A percentile compares a stretch with the other conserved stretches of the same genome.
Evolutionary conservation across 2,888 invertebrate species (phyloP).

Genomic region (Microplitis manilae): DNA sequence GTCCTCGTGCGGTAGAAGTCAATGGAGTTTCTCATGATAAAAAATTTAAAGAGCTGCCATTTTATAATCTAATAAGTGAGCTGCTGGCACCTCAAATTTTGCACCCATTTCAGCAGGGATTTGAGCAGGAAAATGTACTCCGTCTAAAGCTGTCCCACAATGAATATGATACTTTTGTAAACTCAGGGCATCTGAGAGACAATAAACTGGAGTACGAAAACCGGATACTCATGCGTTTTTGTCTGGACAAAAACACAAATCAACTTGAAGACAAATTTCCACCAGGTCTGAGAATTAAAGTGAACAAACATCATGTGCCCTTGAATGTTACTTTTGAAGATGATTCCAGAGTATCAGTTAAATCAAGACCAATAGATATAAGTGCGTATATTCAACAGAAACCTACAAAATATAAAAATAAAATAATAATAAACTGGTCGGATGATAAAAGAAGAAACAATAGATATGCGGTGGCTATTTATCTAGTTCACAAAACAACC

Average conservation of each 20-base stretch:
- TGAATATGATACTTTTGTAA: conserved; percentile 92
- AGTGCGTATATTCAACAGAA: conserved; percentile 89
- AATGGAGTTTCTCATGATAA: not conserved
- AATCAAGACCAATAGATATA: conserved; percentile 96
- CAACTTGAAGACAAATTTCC: conserved; percentile 97
- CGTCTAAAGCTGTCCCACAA: conserved; percentile 94
- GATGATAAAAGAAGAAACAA: conserved; percentile 83
- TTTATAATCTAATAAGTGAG: conserved; percentile 91
- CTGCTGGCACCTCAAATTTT: conserved; percentile 92
- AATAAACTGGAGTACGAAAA: conserved; percentile 81
- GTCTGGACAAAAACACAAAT: conserved; percentile 89
- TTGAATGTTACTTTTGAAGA: conserved; percentile 81
- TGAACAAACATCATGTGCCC: conserved; percentile 91
- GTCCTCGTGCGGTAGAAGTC: not conserved
- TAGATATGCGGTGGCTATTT: conserved; percentile 86
- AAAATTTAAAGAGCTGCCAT: conserved; percentile 90
- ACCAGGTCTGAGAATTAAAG: conserved; percentile 91
- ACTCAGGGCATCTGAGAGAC: conserved; percentile 81
- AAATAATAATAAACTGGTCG: conserved; percentile 91
- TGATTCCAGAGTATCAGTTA: conserved; percentile 94
- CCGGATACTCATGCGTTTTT: conserved; percentile 90
- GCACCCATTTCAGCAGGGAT: conserved; percentile 76
- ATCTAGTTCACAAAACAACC: conserved; percentile 89
- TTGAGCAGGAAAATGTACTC: conserved; percentile 89
- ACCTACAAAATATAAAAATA: conserved; percentile 85